These are phyloP conservation scores for Felis catus DNA, from an alignment of 2,113 vertebrate genomes.

Conservation along the genomic window DNA sequence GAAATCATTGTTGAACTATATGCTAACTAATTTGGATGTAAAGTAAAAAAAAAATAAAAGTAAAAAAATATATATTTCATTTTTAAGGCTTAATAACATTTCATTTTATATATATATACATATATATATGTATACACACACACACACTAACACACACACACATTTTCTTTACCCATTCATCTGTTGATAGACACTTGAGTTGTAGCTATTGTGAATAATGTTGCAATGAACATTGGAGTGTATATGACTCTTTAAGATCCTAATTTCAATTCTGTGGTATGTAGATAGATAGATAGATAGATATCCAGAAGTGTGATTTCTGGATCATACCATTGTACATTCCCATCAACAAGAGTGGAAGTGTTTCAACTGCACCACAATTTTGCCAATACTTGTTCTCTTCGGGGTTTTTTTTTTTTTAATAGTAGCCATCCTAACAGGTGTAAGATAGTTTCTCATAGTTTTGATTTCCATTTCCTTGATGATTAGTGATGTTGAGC, in stretches of 20 bases:
- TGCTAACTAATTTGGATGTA: too few relatives aligned
- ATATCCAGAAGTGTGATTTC: too few relatives aligned
- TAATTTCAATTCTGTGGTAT: not conserved
- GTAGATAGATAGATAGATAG: not conserved
- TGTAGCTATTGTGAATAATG: not conserved
- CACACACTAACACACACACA: too few relatives aligned
- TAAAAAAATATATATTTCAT: not conserved
- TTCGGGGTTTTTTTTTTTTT: not conserved
- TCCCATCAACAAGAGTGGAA: not conserved
- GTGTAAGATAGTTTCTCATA: not conserved
- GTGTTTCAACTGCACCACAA: not conserved
- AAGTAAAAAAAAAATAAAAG: too few relatives aligned
- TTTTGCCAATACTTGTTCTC: not conserved
- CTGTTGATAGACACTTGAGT: not conserved
- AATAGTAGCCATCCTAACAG: not conserved
- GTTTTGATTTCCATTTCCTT: not conserved
- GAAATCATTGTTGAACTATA: too few relatives aligned
- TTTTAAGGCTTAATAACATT: not conserved
- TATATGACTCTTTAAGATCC: not conserved
- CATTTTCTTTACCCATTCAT: too few relatives aligned
- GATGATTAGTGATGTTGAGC: not conserved
- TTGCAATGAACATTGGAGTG: not conserved
- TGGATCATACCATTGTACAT: not conserved
- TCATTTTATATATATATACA: not conserved
- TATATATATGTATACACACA: accelerated